Conservation (phyloP, 2,113 vertebrate genomes). For the Microcebus jonahi region DNA sequence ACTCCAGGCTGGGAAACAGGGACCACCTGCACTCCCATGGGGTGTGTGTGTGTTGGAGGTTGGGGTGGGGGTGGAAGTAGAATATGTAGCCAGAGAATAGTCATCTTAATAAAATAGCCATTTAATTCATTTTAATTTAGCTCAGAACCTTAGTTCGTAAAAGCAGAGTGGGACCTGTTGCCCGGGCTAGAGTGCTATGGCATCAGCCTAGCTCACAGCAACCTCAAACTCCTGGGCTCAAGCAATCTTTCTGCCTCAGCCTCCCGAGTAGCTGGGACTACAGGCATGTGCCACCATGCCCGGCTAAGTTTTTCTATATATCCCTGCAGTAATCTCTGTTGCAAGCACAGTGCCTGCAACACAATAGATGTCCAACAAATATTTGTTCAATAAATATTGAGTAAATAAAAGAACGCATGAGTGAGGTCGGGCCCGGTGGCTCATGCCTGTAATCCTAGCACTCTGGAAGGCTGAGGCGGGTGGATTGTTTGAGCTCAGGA, state of each 20-base stretch:
- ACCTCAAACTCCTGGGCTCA: too few species aligned
- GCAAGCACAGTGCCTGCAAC: background rate
- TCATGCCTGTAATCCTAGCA: too few species aligned
- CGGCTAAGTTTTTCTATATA: too few species aligned
- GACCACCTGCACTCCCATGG: background rate
- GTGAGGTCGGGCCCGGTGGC: too few species aligned
- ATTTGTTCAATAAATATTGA: background rate
- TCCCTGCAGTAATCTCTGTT: background rate
- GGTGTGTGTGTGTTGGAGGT: background rate
- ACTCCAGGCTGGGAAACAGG: background rate
- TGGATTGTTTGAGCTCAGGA: too few species aligned
- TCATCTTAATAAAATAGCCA: background rate
- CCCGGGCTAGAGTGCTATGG: too few species aligned
- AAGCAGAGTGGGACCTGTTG: background rate
- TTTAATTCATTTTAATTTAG: background rate
- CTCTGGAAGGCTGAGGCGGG: too few species aligned
- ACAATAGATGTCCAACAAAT: background rate
- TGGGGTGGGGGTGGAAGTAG: background rate
- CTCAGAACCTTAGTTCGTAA: background rate
- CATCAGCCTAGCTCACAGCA: too few species aligned
- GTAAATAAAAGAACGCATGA: background rate
- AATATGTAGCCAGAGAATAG: background rate
- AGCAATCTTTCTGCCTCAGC: too few species aligned
- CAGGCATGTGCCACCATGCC: too few species aligned
- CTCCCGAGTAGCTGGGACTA: too few species aligned